phyloP scores from a whole-genome alignment of 2,888 invertebrate species.

The Pollenia angustigena region DNA sequence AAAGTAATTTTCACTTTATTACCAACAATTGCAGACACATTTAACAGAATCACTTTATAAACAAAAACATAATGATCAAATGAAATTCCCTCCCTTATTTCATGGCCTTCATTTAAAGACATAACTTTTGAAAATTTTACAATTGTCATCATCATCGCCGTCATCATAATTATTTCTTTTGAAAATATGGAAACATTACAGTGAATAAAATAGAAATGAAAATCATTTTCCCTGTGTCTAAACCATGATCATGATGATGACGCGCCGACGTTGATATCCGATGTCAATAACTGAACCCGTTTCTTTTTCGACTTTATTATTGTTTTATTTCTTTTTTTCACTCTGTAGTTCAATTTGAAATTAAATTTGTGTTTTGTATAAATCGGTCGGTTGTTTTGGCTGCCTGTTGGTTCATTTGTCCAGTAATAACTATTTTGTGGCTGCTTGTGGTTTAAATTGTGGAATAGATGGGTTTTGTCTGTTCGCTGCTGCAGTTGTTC shows the following conservation, averaged over 20 bases:
- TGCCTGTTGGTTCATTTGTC: constrained; percentile 68
- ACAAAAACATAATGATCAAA: constrained; percentile 46
- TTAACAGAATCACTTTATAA: constrained; percentile 56
- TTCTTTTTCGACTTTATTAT: constrained; percentile 37
- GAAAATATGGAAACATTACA: constrained; percentile 63
- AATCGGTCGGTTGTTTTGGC: constrained; percentile 28
- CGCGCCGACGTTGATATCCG: constrained; percentile 77
- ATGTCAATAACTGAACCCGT: constrained; percentile 72
- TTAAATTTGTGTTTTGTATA: constrained; percentile 63
- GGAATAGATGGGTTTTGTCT: constrained; percentile 33
- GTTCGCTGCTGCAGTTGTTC: constrained; percentile 47
- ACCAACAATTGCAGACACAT: constrained; percentile 65
- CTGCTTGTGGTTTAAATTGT: constrained; percentile 63
- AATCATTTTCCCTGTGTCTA: constrained; percentile 74
- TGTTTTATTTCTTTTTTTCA: constrained; percentile 12
- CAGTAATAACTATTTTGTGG: constrained; percentile 69
- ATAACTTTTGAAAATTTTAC: constrained; percentile 21
- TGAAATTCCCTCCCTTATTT: constrained; percentile 58
- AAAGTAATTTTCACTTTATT: constrained; percentile 72
- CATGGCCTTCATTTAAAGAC: constrained; percentile 39
- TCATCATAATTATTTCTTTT: constrained; percentile 68
- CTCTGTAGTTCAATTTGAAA: constrained; percentile 50
- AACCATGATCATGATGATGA: constrained; percentile 50
- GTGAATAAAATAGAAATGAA: constrained; percentile 75
- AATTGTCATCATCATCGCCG: constrained; percentile 62